Base-by-base conservation (phyloP, 2,888 invertebrate genomes). In the Acrocera orbiculus region DNA sequence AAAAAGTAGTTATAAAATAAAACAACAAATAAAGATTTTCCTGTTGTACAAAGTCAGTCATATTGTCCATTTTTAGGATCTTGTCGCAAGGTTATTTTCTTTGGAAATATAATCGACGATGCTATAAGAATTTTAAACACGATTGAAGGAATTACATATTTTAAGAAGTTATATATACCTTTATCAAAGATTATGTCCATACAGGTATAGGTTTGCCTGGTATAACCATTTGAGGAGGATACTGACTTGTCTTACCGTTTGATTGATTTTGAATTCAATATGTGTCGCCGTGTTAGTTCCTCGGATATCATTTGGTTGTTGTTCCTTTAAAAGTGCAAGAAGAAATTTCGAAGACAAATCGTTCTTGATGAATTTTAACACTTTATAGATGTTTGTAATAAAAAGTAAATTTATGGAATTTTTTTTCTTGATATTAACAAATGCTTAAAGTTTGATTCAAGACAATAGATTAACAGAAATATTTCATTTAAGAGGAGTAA, bases 31-130 rank as follows among this genome's bases (percentile, higher is more conserved):
- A 34, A 24, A 29, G 29, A 25, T 34, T 34, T 34, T 34, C 29
- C 28, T 34, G 23, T 34, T 25, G 34, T 36, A 41, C 44, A 44
- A 46, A 46, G 42, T 43, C 40, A 42, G 47, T 46, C 47, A 47
- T 47, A 45, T 39, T 49, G 49, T 43, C 49, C 49, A 50, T 48
- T 46, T 50, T 48, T 43, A 47, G 49, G 42, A 43, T 45, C 44
- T 44, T 42, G 44, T 42, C 40, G 38, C 38, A 26, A 30, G 26
- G 24, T 35, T 17, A 30, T 26, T 35, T 30, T 35, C 30, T 35
- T 25, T 35, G 25, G 34, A 35, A 35, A 30, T 26, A 24, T 28
- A 28, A n/a, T 22, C 24, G 29, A 5, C 24, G 29, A 24, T 24
- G 17, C 24, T 17, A 13, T 10, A 34, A 34, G 23, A 24, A 14